Evolutionary conservation across 1,140 invertebrate species (phyloP), one percentile per base, ranked within the genome.

Genomic region (Teleopsis dalmanni): DNA sequence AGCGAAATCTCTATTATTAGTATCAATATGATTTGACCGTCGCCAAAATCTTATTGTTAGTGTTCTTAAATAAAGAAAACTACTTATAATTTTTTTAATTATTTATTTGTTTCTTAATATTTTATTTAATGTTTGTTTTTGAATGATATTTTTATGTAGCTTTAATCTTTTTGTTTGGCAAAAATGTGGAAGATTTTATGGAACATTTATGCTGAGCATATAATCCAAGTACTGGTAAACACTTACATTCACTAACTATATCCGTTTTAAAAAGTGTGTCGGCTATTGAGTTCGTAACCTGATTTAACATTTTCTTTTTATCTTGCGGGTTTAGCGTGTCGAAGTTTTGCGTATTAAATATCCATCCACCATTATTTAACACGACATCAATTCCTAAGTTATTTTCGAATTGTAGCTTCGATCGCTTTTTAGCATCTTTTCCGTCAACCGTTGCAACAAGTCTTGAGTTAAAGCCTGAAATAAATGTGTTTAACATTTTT

Each of bases 351-450:
- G 62, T 62, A 10, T 56, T 46, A 46, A 71, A 70, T 21, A 62
- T 57, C 63, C 65, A 71, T 2, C 68, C 67, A 8, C 60, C 58
- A 40, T 61, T 61, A 16, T 62, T 55, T 2, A 62, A 50, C 3
- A 65, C 62, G 36, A 66, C 56, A 43, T 75, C 74, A 48, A 77
- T 73, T 48, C 80, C 80, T 57, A 77, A 75, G 53, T 82, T 79
- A 42, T 58, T 62, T 22, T 73, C 54, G 22, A 76, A 73, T 19
- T 60, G 59, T 8, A 82, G 50, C 33, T 78, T 77, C 18, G 62
- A 65, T 40, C 73, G 73, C 56, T 80, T 81, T 59, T 82, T 82
- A 37, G 63, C 74, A 42, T 81, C 78, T 48, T 73, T 72, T 6
- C 78, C 72, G 26, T 77, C 76, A 52, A 79, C 73, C 1, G 73